A percentile compares a stretch with the other conserved stretches of the same genome.
These are phyloP conservation scores for Tiliacea citrago DNA, from an alignment of 2,888 invertebrate genomes.

Conservation along the genomic window DNA sequence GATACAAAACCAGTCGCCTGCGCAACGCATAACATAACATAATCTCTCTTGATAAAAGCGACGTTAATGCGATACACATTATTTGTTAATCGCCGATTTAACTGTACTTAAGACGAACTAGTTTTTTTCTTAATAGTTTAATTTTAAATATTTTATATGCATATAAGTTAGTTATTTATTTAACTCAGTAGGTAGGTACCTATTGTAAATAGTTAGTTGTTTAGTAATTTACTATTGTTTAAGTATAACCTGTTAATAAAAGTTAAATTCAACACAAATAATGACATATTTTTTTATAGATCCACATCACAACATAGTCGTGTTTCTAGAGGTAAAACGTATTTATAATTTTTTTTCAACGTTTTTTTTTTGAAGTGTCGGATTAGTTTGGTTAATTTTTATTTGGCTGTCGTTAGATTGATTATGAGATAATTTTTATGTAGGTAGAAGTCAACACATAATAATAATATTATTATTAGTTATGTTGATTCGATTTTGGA, in stretches of 20 bases:
- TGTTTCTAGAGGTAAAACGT: not conserved
- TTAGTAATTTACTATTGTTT: not conserved
- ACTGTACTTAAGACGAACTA: constrained; percentile 67
- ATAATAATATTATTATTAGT: not conserved
- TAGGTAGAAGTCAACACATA: constrained; percentile 11
- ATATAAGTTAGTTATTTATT: not conserved
- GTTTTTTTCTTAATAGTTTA: constrained; percentile 25
- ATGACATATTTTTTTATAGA: not conserved
- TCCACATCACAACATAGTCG: too few relatives aligned
- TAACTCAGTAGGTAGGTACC: not conserved
- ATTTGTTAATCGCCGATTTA: constrained; percentile 75
- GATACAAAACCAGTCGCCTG: constrained; percentile 60
- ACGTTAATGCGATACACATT: constrained; percentile 77
- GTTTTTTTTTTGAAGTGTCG: constrained; percentile 27
- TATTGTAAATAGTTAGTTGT: not conserved
- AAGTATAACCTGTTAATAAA: not conserved
- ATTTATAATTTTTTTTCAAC: not conserved
- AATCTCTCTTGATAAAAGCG: constrained; percentile 74
- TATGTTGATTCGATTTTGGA: not conserved
- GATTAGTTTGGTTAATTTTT: constrained; percentile 45
- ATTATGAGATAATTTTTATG: constrained; percentile 29
- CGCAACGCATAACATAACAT: constrained; percentile 67
- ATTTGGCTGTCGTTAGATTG: constrained; percentile 33
- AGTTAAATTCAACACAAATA: not conserved
- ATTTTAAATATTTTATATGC: not conserved